phyloP scores from a whole-genome alignment of 92 coral and sea anemone genomes.

The Heteractis magnifica region DNA sequence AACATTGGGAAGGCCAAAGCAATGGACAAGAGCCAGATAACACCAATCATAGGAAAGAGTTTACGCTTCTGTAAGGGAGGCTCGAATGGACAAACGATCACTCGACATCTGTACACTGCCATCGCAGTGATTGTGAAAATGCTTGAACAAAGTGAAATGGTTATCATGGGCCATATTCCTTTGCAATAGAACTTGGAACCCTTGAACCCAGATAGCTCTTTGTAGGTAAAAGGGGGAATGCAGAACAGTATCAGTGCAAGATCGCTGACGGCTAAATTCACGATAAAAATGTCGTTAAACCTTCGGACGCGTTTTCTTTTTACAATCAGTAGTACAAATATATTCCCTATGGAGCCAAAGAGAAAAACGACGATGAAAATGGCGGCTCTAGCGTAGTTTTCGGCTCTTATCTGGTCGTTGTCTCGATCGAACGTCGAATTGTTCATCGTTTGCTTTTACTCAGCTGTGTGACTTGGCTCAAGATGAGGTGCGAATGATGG shows the following conservation, averaged over 20 bases:
- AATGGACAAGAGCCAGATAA: slow-evolving; percentile 54
- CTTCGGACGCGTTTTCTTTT: slow-evolving; percentile 48
- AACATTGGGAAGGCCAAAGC: slow-evolving; percentile 43
- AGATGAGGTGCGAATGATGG: background rate
- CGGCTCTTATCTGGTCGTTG: slow-evolving; percentile 3
- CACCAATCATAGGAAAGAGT: slow-evolving; percentile 43
- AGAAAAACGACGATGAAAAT: slow-evolving; percentile 52
- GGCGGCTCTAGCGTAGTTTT: slow-evolving; percentile 38
- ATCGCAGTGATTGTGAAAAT: slow-evolving; percentile 59
- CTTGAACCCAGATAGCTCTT: slow-evolving; percentile 40
- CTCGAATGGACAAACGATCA: slow-evolving; percentile 60
- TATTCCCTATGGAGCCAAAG: slow-evolving; percentile 56
- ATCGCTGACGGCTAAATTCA: slow-evolving; percentile 57
- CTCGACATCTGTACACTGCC: slow-evolving; percentile 63
- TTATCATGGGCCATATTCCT: slow-evolving; percentile 65
- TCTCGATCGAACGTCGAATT: slow-evolving; percentile 29
- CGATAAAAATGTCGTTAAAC: slow-evolving; percentile 58
- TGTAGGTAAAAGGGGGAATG: slow-evolving; percentile 52
- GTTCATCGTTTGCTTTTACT: slow-evolving; percentile 39
- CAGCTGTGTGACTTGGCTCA: background rate
- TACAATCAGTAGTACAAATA: slow-evolving; percentile 51
- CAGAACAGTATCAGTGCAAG: slow-evolving; percentile 57
- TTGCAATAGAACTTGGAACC: slow-evolving; percentile 63
- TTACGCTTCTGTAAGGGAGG: slow-evolving; percentile 44
- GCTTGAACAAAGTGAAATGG: slow-evolving; percentile 58